Evolutionary conservation across 2,888 invertebrate species (phyloP), one percentile per base, ranked within the genome.

Genomic region (Drosophila pegasa): DNA sequence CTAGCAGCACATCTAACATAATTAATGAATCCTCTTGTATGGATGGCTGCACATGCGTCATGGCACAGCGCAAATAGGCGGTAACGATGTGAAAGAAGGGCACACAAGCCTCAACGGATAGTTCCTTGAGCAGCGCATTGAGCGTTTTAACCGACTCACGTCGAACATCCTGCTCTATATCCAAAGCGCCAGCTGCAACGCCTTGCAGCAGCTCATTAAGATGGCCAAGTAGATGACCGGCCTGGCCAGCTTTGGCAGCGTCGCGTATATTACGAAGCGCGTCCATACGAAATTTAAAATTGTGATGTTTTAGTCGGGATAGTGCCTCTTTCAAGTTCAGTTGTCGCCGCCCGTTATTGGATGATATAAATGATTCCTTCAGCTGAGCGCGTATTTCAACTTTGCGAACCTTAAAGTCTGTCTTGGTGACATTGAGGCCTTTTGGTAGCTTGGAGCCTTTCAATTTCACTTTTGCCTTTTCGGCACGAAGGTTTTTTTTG

Each of bases 401-500:
- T 89, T 97, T 96, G 87, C 96, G 96, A 0, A 97, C 94, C 94
- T 98, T 97, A 87, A 98, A 98, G 82, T 95, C 95, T 0, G 97
- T 96, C 91, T 97, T 95, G 0, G 98, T 98, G 5, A 97, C 95
- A 94, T 98, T 98, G 55, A 95, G 94, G 8, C 97, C 97, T 93
- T 97, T 98, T 0, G 96, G 96, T 55, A 98, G 92, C 91, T 96
- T 94, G 64, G 96, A 95, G 20, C 95, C 94, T 92, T 98, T 98
- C 33, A 98, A 92, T 91, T 98, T 97, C 0, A 96, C 95, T 93
- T 98, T 98, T 0, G 96, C 94, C 90, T 97, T 98, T 91, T 98
- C 98, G 0, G 95, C 94, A 80, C 96, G 96, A 4, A 96, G 92
- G 81, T 95, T 94, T 88, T 96, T 97, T 89, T 96, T 95, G 88